phyloP scores from a whole-genome alignment of 2,113 vertebrate species.

The Himantopus leucocephalus region DNA sequence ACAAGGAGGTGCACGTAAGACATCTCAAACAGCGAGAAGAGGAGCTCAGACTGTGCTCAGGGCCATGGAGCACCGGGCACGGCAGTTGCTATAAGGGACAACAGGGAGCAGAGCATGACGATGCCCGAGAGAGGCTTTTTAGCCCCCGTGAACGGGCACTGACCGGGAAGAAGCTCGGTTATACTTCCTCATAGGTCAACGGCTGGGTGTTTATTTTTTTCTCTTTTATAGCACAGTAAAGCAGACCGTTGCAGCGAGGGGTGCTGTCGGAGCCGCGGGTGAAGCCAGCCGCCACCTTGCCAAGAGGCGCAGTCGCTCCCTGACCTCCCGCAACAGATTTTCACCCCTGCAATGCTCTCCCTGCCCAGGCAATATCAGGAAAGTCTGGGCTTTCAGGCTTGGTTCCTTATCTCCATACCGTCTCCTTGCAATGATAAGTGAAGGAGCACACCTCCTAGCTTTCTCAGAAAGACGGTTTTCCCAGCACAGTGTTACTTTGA shows the following conservation, averaged over 20 bases:
- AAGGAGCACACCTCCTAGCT: background rate
- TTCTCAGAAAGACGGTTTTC: background rate
- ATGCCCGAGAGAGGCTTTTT: background rate
- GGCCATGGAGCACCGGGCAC: rapidly evolving
- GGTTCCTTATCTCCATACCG: rapidly evolving
- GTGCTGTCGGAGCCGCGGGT: rapidly evolving
- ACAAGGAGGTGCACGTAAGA: background rate
- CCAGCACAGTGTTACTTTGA: background rate
- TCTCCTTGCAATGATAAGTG: background rate
- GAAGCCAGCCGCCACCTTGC: background rate
- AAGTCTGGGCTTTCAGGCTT: background rate
- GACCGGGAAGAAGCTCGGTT: background rate
- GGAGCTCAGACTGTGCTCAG: background rate
- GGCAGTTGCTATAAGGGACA: too few species aligned
- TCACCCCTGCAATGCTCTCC: background rate
- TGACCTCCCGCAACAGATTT: background rate
- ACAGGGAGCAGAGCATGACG: rapidly evolving
- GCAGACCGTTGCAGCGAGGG: background rate
- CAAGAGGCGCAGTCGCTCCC: background rate
- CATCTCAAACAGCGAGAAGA: rapidly evolving
- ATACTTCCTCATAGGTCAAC: rapidly evolving
- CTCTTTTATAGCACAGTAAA: background rate
- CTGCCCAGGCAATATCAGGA: background rate
- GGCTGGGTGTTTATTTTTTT: background rate
- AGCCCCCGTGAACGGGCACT: rapidly evolving